Base-by-base conservation (phyloP, 2,113 vertebrate genomes). In the Pontoporia blainvillei region DNA sequence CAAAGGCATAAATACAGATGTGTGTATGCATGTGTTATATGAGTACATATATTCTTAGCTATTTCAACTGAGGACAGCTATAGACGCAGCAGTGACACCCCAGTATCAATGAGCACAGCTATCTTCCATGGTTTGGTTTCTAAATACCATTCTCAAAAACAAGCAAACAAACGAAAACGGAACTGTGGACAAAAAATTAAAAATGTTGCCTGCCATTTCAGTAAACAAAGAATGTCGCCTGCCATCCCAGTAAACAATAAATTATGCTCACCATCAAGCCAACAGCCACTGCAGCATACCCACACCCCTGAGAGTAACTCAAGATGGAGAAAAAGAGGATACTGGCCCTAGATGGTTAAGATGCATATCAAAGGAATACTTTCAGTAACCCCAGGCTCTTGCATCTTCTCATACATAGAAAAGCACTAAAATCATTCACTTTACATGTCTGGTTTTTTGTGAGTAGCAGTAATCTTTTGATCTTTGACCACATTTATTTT, bases 21-120 rank as follows among this genome's bases (percentile, higher is more conserved):
- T 36, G 39, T 21, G 9, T 6, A 2, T 59, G 39, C 9, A 0
- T 5, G 20, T 27, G 72, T 17, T 25, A 5, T 1, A 21, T 29
- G 41, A 20, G 34, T 23, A 4, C 29, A n/a, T 13, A 4, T 2
- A 18, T 29, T 34, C 8, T 39, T 12, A 46, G 49, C 57, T 73
- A 1, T 25, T 18, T 29, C 34, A 41, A 15, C 2, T 7, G 15
- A 64, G 54, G 29, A 8, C 1, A 5, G n/a, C 15, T 15, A 54
- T 12, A 44, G 88, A 62, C 49, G 34, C 14, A 83, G 76, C 57
- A 64, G 25, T 3, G 90, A 82, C 10, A 23, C 17, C 36, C 3
- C 49, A 8, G 4, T 18, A 52, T 52, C 64, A 31, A 11, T 2
- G 12, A n/a, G 57, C 73, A 54, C 59, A 27, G 10, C 62, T 23